These are phyloP conservation scores for Falco rusticolus DNA, from an alignment of 2,797 vertebrate genomes.

Conservation along the genomic window DNA sequence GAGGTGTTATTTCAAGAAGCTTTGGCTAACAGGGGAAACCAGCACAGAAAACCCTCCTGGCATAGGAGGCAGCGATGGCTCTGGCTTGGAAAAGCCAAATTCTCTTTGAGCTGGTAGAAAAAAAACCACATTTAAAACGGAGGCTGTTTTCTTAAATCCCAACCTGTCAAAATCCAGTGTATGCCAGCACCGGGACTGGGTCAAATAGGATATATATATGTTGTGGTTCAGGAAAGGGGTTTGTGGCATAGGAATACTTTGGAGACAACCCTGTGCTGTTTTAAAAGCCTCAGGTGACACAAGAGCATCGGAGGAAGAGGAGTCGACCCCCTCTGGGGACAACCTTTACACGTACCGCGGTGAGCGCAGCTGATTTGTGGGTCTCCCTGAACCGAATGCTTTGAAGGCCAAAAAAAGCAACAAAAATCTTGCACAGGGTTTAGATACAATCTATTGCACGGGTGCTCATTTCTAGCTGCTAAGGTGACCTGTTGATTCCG, in stretches of 20 bases:
- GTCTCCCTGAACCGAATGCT: rapidly evolving
- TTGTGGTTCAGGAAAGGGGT: neutral
- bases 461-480: neutral
- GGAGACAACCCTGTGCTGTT: neutral
- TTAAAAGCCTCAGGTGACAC: neutral
- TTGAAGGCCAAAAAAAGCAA: neutral
- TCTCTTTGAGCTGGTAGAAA: neutral
- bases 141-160: neutral
- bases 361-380: rapidly evolving
- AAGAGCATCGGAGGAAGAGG: neutral
- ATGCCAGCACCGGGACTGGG: neutral
- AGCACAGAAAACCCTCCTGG: neutral
- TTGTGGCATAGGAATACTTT: neutral
- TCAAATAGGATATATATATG: rapidly evolving
- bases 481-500: neutral
- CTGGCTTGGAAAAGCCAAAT: neutral
- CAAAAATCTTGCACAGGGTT: neutral
- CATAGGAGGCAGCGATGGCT: neutral
- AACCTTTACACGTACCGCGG: rapidly evolving
- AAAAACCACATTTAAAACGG: neutral
- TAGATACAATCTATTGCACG: neutral
- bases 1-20: neutral
- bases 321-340: neutral
- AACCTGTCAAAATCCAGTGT: neutral
- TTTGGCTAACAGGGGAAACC: neutral